phyloP scores from a whole-genome alignment of 1,140 invertebrate genomes.

The Rhynchophorus ferrugineus region DNA sequence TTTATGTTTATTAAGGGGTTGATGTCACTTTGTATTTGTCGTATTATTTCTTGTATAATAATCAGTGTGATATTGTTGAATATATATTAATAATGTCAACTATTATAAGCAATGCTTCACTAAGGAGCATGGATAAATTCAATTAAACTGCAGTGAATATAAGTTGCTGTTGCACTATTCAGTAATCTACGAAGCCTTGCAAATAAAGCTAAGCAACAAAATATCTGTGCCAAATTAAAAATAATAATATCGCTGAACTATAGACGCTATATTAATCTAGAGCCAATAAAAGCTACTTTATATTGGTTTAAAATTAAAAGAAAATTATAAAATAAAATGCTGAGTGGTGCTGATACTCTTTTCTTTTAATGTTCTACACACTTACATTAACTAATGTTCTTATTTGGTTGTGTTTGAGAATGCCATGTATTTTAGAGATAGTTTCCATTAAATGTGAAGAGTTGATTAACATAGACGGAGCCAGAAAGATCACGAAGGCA shows the following conservation, averaged over 20 bases:
- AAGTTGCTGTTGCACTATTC: too few species aligned
- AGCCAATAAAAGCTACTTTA: too few species aligned
- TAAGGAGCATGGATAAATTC: too few species aligned
- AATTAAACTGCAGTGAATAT: too few species aligned
- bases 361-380: slow-evolving; percentile 5
- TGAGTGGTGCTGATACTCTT: not conserved
- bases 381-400: slow-evolving; percentile 17
- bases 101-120: too few species aligned
- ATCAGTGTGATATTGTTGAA: too few species aligned
- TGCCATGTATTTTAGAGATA: slow-evolving; percentile 14
- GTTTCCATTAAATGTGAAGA: slow-evolving; percentile 7
- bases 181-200: slow-evolving; percentile 17
- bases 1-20: too few species aligned
- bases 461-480: not conserved
- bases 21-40: too few species aligned
- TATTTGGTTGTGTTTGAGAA: slow-evolving; percentile 12
- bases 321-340: too few species aligned
- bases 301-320: too few species aligned
- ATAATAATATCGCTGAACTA: slow-evolving; percentile 4
- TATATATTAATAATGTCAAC: too few species aligned
- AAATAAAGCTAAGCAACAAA: slow-evolving; percentile 10
- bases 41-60: too few species aligned
- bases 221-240: slow-evolving; percentile 10
- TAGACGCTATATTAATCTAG: not conserved
- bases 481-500: slow-evolving; percentile 2